Percentiles rank a stretch among this genome's conserved stretches.
Evolutionary conservation across 2,113 vertebrate species (phyloP).

Genomic region (Hepsetus odoe): DNA sequence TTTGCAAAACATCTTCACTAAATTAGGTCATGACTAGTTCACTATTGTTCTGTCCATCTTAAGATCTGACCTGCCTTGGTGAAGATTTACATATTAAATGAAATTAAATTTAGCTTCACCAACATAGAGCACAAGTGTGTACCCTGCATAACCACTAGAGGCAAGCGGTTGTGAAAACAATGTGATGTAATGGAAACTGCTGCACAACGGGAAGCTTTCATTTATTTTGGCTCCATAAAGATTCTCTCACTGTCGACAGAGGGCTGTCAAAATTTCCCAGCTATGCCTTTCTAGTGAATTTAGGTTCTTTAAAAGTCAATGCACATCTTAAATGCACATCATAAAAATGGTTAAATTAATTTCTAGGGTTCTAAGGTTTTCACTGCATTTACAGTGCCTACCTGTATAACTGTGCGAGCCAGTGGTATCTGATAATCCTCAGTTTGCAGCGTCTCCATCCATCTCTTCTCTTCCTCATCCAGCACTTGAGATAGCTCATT

Average conservation of each 20-base stretch:
- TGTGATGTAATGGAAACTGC: conserved; percentile 36
- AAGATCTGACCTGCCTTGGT: no score
- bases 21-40: no score
- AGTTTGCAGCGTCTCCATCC: conserved; percentile 66
- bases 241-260: conserved; percentile 33
- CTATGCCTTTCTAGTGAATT: conserved; percentile 23
- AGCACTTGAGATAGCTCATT: conserved; percentile 75
- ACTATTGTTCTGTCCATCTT: no score
- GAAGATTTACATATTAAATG: no score
- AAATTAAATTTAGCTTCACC: no score
- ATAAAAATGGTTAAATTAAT: not conserved
- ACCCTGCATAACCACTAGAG: conserved; percentile 26
- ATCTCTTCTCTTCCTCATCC: conserved; percentile 74
- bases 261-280: conserved; percentile 7
- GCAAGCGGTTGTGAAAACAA: conserved; percentile 32
- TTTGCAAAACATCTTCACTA: no score
- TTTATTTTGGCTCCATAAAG: conserved; percentile 41
- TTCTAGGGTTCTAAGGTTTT: not conserved
- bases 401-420: conserved; percentile 75
- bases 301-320: conserved; percentile 19
- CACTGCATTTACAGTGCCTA: conserved; percentile 43
- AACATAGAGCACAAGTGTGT: no score
- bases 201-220: conserved; percentile 33
- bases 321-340: not conserved
- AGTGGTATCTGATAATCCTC: conserved; percentile 72